Evolutionary conservation across 2,113 vertebrate species (phyloP), one percentile per base, ranked within the genome.

Genomic region (Brachyistius frenatus): DNA sequence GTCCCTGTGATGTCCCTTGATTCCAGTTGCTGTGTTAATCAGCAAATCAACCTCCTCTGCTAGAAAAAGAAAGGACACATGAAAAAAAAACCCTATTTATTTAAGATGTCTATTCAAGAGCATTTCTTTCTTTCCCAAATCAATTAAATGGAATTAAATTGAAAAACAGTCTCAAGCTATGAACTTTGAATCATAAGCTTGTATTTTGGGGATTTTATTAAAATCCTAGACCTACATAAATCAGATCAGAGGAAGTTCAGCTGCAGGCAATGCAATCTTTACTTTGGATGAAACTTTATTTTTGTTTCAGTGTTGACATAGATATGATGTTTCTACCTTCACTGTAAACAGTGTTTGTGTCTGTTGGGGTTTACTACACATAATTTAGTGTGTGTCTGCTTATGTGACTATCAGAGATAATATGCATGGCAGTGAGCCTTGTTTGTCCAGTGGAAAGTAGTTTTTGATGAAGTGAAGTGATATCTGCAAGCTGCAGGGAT

Each of bases 381-480:
- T 46, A 66, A 39, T 61, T 82, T 46, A 61, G 60, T 2, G 7
- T 35, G 57, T 67, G 60, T 67, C 58, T 54, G 36, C 54, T 54
- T 41, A 44, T 70, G 66, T 50, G 55, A 62, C 50, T 76, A 61
- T 16, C 41, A 72, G 46, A 68, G 11, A 49, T 56, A 46, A 44
- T n/a, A 3, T 50, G 49, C 53, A 35, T 49, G 54, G 33, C 60
- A 54, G 0, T 30, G 9, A 64, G 30, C 41, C 36, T 57, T 73
- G 37, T 80, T 82, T 83, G 31, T 57, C 76, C 61, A 68, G 41
- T 37, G 71, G 66, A 84, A 82, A 86, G 72, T 77, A 7, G 14
- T 30, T 76, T 78, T 60, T 76, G 54, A 83, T 78, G 60, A 84
- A 79, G 47, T 78, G 64, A 80, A 78, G 73, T 67, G 82, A 78